A percentile compares a stretch with the other conserved stretches of the same genome.
Evolutionary conservation across 2,888 invertebrate genomes (phyloP).

Genomic region (Nycteola revayana): DNA sequence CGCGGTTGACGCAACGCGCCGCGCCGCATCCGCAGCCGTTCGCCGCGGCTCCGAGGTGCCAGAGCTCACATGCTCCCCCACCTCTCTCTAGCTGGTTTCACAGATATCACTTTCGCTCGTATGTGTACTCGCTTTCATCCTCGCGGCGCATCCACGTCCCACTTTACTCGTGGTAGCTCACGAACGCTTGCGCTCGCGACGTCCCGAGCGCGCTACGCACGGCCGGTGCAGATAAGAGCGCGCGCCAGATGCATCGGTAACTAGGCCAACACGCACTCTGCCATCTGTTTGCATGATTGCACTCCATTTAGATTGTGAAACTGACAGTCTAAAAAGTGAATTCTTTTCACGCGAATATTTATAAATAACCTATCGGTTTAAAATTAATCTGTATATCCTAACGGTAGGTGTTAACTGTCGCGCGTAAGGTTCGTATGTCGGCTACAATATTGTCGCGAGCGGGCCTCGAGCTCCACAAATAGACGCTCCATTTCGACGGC

Average conservation of each 20-base stretch:
- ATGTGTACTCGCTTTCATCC: conserved; percentile 65
- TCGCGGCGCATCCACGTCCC: conserved; percentile 49
- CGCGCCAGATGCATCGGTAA: conserved; percentile 66
- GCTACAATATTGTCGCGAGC: conserved; percentile 73
- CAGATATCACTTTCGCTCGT: conserved; percentile 73
- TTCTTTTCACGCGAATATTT: conserved; percentile 12
- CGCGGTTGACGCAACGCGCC: conserved; percentile 57
- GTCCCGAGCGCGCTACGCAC: conserved; percentile 34
- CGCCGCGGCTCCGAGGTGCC: conserved; percentile 18
- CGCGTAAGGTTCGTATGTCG: conserved; percentile 62
- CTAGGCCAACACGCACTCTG: conserved; percentile 68
- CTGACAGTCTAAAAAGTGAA: conserved; percentile 11
- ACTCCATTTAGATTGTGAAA: conserved; percentile 37
- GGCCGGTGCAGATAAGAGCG: conserved; percentile 49
- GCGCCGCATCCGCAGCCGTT: conserved; percentile 26
- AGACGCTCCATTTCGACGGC: conserved; percentile 77
- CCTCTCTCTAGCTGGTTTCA: conserved; percentile 61
- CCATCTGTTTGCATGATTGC: conserved; percentile 60
- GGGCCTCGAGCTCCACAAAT: conserved; percentile 78
- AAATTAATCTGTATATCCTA: conserved; percentile 35
- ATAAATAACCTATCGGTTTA: conserved; percentile 27
- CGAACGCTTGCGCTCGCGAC: conserved; percentile 29
- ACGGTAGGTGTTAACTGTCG: conserved; percentile 49
- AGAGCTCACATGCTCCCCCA: conserved; percentile 52
- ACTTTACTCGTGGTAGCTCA: conserved; percentile 33